Evolutionary conservation across 35 echinoderm and acorn worm genomes (phyloP), one percentile per base, ranked within the genome.

Genomic region (Apostichopus californicus): DNA sequence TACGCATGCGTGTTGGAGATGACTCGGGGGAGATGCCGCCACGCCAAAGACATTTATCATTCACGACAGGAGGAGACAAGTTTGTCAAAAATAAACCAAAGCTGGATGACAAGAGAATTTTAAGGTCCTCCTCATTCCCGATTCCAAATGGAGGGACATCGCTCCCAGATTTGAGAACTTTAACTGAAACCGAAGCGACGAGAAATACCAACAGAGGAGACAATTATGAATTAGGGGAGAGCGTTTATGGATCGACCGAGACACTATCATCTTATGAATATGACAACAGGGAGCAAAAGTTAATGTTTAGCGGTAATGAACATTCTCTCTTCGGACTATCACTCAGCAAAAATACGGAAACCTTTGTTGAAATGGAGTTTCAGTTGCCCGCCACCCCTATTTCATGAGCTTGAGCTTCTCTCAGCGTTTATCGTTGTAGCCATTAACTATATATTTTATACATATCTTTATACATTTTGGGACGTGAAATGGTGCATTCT

Each of bases 1-100:
- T 87, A 21, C 57, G 86, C 55, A 65, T 87, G 64, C 57, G 64
- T 63, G 64, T 87, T 25, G 86, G 86, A 87, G 25, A 64, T 66
- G 21, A 87, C 7, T 55, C 80, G 0, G 3, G 18, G 14, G 78
- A 3, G 18, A 53, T 3, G 2, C 52, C 64, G 18, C 18, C 64
- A 4, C 64, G 6, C 18, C 64, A 68, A 0, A 11, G 64, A 18
- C 64, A 68, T 68, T 68, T 68, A 14, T 68, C 64, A 11, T 5
- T 68, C 11, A 68, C 64, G 64, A 68, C 64, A 11, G 64, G 64
- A 68, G 64, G 64, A 68, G 64, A 68, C 7, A 11, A 18, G 18
- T 18, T 68, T 18, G 18, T 14, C 8, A 68, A 68, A 68, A 68
- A 18, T 68, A 68, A 68, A 68, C 64, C 3, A 10, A 18, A 5